phyloP scores from a whole-genome alignment of 2,797 vertebrate species.

The Chaenodraco wilsoni region DNA sequence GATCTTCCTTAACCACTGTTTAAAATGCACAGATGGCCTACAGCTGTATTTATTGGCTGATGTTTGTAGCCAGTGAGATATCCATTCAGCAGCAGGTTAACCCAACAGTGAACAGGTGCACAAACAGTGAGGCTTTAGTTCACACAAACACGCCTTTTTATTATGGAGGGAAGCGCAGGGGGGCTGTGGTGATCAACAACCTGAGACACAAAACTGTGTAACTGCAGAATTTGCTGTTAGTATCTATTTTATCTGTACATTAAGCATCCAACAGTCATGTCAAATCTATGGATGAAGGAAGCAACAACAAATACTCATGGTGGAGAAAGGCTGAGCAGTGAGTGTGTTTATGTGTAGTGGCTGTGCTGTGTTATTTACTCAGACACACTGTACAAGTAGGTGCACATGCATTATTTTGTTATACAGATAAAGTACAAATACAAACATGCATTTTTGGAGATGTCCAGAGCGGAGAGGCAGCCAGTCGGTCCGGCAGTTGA shows the following conservation, averaged over 20 bases:
- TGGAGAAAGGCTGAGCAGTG: neutral
- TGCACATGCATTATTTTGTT: no score
- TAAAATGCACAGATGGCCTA: neutral
- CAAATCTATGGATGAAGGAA: neutral
- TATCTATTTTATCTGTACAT: neutral
- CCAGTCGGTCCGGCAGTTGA: no score
- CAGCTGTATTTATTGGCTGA: conserved; percentile 18
- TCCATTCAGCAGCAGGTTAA: conserved; percentile 47
- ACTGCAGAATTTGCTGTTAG: conserved; percentile 8
- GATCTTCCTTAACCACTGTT: neutral
- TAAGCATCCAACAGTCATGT: neutral
- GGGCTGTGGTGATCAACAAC: neutral
- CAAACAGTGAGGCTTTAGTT: conserved; percentile 39
- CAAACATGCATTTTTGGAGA: no score
- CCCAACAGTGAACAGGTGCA: conserved; percentile 65
- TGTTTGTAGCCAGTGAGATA: conserved; percentile 15
- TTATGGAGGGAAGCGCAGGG: conserved; percentile 15
- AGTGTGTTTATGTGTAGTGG: neutral
- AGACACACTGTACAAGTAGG: no score
- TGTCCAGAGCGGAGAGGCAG: no score
- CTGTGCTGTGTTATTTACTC: neutral
- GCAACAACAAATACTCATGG: neutral
- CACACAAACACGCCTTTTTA: conserved; percentile 44
- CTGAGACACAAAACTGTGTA: conserved; percentile 8
- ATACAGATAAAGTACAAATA: no score